Percentiles rank a stretch among this genome's conserved stretches.
Evolutionary conservation across 2,113 vertebrate genomes (phyloP).

Genomic region (Myocastor coypus): DNA sequence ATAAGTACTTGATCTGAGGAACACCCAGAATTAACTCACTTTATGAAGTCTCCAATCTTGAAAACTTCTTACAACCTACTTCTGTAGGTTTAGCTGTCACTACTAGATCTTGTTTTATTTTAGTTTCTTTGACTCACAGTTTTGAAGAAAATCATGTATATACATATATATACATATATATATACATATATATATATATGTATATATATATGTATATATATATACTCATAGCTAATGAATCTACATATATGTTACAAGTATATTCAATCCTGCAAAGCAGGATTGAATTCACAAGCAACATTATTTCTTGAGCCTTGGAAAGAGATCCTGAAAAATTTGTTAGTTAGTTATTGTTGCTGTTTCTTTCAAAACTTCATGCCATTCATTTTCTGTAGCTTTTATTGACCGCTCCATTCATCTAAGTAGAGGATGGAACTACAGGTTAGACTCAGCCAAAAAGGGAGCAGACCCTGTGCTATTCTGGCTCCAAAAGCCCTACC

Average conservation of each 20-base stretch:
- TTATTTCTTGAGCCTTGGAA: not conserved
- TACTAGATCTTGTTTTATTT: slow-evolving; percentile 18
- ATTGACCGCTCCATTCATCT: not conserved
- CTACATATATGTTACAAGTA: not conserved
- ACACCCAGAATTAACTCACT: not conserved
- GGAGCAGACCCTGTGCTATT: not conserved
- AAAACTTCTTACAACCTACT: not conserved
- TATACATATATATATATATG: not conserved
- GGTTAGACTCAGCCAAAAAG: not conserved
- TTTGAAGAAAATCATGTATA: slow-evolving; percentile 19
- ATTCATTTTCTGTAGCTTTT: not conserved
- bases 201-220: too few relatives aligned
- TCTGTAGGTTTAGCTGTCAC: not conserved
- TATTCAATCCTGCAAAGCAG: not conserved
- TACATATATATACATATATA: not conserved
- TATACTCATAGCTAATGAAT: not conserved
- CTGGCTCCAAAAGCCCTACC: not conserved
- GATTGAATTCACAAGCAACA: not conserved
- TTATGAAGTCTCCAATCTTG: not conserved
- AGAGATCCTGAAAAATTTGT: not conserved
- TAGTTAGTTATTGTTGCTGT: not conserved
- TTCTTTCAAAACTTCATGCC: not conserved
- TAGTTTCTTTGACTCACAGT: not conserved
- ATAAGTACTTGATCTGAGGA: not conserved
- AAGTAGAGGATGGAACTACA: not conserved